Percentiles rank a stretch among this genome's conserved stretches.
Conservation (phyloP, 2,797 vertebrate genomes). For the Sitta carolinensis region DNA sequence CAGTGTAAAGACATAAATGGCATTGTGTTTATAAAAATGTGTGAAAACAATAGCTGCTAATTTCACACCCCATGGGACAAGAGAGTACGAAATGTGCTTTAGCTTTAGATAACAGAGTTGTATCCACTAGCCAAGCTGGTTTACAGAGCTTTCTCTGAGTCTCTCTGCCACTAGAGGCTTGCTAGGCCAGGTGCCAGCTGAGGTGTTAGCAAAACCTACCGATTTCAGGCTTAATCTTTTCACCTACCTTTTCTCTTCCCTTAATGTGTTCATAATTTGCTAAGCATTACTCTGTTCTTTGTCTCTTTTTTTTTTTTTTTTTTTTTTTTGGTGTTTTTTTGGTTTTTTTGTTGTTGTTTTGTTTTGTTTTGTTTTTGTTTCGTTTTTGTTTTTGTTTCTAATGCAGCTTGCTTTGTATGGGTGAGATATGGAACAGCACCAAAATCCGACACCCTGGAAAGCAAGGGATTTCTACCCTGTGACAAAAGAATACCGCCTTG, state of each 20-base stretch:
- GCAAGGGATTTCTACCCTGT: conserved; percentile 89
- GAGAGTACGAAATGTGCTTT: conserved; percentile 72
- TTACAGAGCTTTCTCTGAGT: conserved; percentile 67
- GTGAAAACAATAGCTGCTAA: conserved; percentile 82
- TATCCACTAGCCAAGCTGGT: conserved; percentile 69
- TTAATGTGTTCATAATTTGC: conserved; percentile 97
- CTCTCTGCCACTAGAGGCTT: conserved; percentile 74
- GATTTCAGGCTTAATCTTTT: conserved; percentile 83
- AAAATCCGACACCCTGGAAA: conserved; percentile 90
- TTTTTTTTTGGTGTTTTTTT: too few relatives aligned
- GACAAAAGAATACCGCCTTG: conserved; percentile 98
- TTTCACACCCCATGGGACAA: conserved; percentile 80
- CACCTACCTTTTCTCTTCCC: conserved; percentile 83
- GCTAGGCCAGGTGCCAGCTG: conserved; percentile 78
- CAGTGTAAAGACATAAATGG: conserved; percentile 77
- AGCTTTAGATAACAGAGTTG: conserved; percentile 79
- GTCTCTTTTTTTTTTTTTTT: conserved; percentile 69
- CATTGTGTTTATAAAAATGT: conserved; percentile 78
- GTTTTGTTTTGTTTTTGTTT: too few relatives aligned
- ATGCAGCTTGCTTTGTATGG: conserved; percentile 92
- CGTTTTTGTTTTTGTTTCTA: conserved; percentile 75
- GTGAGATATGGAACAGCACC: conserved; percentile 91
- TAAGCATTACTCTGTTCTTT: conserved; percentile 86
- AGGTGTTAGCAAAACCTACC: conserved; percentile 81
- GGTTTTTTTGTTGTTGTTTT: too few relatives aligned